These are phyloP conservation scores for Eolophus roseicapilla DNA, from an alignment of 2,113 vertebrate species.

Conservation along the genomic window DNA sequence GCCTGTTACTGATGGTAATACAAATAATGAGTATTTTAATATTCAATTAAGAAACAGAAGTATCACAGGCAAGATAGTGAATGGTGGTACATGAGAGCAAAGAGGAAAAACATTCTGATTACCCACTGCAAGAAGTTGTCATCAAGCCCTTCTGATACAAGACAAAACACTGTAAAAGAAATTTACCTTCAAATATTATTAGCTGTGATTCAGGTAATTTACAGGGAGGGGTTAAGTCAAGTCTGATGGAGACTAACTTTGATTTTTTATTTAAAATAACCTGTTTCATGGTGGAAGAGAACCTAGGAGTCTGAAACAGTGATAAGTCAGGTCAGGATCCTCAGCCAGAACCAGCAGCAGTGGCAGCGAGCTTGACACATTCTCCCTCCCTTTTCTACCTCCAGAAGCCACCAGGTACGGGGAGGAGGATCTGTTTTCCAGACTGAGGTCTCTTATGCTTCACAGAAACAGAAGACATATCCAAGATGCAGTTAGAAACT, in stretches of 20 bases:
- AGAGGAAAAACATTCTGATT: not conserved
- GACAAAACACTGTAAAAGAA: not conserved
- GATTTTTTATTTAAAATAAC: not conserved
- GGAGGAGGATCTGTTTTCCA: not conserved
- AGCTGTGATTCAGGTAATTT: not conserved
- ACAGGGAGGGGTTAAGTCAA: not conserved
- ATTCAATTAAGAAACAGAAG: not conserved
- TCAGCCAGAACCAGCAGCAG: not conserved
- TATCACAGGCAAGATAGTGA: not conserved
- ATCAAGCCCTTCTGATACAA: not conserved
- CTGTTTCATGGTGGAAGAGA: not conserved
- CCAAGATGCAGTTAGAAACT: not conserved
- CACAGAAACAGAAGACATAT: not conserved
- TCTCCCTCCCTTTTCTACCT: not conserved
- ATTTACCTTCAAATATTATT: not conserved
- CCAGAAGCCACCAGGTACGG: not conserved
- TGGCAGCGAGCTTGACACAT: not conserved
- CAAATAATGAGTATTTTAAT: not conserved
- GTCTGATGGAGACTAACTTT: not conserved
- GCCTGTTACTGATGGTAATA: not conserved
- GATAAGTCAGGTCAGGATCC: rapidly evolving
- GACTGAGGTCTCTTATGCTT: rapidly evolving
- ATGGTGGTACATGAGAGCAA: not conserved
- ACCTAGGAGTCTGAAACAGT: not conserved
- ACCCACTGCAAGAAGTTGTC: not conserved